These are phyloP conservation scores for Microhierax caerulescens DNA, from an alignment of 2,797 vertebrate genomes.

Conservation along the genomic window DNA sequence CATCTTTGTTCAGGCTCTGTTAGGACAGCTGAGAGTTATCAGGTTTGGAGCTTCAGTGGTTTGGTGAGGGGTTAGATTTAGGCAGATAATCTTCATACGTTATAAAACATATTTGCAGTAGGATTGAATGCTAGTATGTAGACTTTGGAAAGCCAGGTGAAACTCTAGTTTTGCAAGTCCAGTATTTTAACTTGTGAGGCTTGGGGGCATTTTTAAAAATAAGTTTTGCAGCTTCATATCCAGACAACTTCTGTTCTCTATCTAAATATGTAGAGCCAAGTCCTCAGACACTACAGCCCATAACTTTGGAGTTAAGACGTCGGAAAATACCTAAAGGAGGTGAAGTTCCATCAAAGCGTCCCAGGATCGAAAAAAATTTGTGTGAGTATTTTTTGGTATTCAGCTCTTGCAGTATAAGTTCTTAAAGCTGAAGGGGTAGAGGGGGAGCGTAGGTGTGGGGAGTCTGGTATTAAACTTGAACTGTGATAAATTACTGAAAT, in stretches of 20 bases:
- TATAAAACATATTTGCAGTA: not conserved
- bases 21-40: not conserved
- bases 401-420: not conserved
- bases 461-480: not conserved
- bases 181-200: not conserved
- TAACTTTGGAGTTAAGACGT: slow-evolving; percentile 81
- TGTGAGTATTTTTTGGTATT: slow-evolving; percentile 66
- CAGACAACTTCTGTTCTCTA: not conserved
- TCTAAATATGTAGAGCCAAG: slow-evolving; percentile 66
- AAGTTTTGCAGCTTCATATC: not conserved
- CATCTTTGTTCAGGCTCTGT: not conserved
- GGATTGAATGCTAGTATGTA: not conserved
- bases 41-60: not conserved
- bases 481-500: not conserved
- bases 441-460: no score
- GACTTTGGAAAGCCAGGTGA: not conserved
- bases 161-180: not conserved
- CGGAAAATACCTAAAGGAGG: slow-evolving; percentile 83
- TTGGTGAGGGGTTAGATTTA: not conserved
- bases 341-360: slow-evolving; percentile 81
- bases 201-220: not conserved
- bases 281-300: slow-evolving; percentile 79
- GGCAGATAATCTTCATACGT: not conserved
- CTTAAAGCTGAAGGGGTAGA: not conserved
- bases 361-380: slow-evolving; percentile 80